Base-by-base conservation (phyloP, 1,140 invertebrate genomes). In the Rhopalosiphum maidis region DNA sequence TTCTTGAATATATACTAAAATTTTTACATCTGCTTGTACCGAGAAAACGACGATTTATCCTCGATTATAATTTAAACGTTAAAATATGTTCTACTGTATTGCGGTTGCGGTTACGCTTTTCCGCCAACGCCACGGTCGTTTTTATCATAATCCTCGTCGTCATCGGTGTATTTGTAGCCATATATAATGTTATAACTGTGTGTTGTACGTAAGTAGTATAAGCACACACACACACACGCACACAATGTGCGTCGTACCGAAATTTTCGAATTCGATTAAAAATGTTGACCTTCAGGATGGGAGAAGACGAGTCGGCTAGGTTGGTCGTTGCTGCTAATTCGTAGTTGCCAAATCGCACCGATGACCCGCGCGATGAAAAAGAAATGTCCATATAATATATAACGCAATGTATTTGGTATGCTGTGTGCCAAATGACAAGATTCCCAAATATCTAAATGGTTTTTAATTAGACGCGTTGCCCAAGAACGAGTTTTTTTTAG, bases 251-350 rank as follows among this genome's bases (percentile, higher is more conserved):
- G 82, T 0, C 2, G 22, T 37, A 30, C 82, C 15, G n/a, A 35
- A n/a, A n/a, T 89, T 89, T 51, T 89, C 8, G 46, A 54, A 89
- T 89, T 54, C 8, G n/a, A 89, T 89, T 54, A 54, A 89, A 89
- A 51, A 89, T 25, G n/a, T 89, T 35, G 87, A 54, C 48, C 18
- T 89, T 89, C n/a, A 22, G n/a, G n/a, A 51, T 21, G 48, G 46
- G 37, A 89, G 46, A 48, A 51, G 11, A 51, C 7, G 86, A 51
- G n/a, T 51, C 46, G 1, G n/a, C 41, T 48, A 23, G n/a, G 21
- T 88, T 7, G n/a, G n/a, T 51, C 48, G 15, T 51, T 51, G 48
- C 48, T 15, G 48, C 15, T 51, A 88, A 51, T 51, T 88, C 21
- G 43, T 35, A 46, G 30, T 48, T 88, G 86, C 30, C 46, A 48